These are phyloP conservation scores for Erebia ligea DNA, from an alignment of 2,888 invertebrate genomes.

Conservation along the genomic window DNA sequence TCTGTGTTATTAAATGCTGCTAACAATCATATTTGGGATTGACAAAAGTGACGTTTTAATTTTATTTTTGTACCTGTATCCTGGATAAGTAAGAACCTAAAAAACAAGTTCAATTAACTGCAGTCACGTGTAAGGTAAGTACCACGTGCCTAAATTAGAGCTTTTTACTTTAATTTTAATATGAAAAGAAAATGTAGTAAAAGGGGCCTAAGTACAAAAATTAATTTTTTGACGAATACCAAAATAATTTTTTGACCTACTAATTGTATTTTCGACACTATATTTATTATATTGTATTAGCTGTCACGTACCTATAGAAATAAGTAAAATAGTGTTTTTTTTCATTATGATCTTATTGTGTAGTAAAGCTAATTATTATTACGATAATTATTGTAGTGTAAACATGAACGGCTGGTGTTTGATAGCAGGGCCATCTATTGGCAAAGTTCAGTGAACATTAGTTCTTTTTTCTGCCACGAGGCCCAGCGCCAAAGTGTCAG, in stretches of 20 bases:
- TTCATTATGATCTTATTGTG: background rate
- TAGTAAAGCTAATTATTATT: constrained; percentile 16
- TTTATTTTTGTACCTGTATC: constrained; percentile 1
- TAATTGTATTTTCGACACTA: background rate
- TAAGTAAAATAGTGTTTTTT: background rate
- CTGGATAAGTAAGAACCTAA: constrained; percentile 2
- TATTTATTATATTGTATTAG: background rate
- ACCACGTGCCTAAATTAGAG: background rate
- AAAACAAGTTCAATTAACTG: constrained; percentile 14
- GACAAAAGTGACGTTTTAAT: constrained; percentile 29
- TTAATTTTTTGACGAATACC: background rate
- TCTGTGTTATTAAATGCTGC: constrained; percentile 38
- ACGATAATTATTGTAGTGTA: constrained; percentile 36
- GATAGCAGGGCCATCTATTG: constrained; percentile 63
- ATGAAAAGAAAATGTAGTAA: background rate
- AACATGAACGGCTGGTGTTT: constrained; percentile 36
- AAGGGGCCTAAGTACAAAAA: background rate
- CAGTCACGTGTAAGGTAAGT: constrained; percentile 21
- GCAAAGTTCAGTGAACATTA: constrained; percentile 41
- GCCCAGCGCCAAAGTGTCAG: constrained; percentile 73
- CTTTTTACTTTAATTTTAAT: constrained; percentile 9
- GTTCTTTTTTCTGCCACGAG: constrained; percentile 52
- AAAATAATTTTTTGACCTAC: background rate
- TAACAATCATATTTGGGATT: constrained; percentile 44
- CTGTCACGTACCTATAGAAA: background rate